phyloP scores from a whole-genome alignment of 2,888 invertebrate genomes.

The Cryptocheilus praepositus region DNA sequence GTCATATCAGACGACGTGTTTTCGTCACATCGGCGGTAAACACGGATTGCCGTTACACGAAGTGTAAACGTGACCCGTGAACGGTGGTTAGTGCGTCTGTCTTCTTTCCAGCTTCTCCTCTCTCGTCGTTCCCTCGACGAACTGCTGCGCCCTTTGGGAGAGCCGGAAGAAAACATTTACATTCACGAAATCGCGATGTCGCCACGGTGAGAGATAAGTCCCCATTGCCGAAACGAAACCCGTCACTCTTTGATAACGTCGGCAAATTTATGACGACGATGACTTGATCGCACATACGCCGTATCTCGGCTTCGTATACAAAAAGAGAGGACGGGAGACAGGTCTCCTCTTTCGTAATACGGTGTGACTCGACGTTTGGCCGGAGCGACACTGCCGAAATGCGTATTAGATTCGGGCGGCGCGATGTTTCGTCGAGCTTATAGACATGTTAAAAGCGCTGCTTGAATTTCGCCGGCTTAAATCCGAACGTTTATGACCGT shows the following conservation, averaged over 20 bases:
- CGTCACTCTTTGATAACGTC: conserved; percentile 30
- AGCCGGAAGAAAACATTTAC: conserved; percentile 41
- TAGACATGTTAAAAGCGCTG: no score
- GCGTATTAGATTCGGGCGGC: no score
- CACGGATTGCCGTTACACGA: conserved; percentile 7
- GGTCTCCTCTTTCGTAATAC: conserved; percentile 7
- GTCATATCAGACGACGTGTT: background rate
- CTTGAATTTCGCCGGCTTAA: no score
- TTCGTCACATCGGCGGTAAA: background rate
- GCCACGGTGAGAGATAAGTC: conserved; percentile 33
- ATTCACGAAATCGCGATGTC: conserved; percentile 29
- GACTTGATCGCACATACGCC: background rate
- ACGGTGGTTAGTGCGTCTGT: background rate
- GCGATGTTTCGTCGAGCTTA: no score
- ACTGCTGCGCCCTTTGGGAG: no score
- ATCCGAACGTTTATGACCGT: no score
- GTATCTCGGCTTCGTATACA: background rate
- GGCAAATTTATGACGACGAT: conserved; percentile 30
- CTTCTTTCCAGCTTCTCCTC: no score
- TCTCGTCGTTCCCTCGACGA: no score
- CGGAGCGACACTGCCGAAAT: background rate
- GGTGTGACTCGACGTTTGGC: background rate
- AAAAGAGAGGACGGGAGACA: background rate
- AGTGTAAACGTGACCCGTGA: conserved; percentile 7
- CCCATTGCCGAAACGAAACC: conserved; percentile 29